Conservation (phyloP, 2,888 invertebrate genomes). For the Dicranocentrus wangi region DNA sequence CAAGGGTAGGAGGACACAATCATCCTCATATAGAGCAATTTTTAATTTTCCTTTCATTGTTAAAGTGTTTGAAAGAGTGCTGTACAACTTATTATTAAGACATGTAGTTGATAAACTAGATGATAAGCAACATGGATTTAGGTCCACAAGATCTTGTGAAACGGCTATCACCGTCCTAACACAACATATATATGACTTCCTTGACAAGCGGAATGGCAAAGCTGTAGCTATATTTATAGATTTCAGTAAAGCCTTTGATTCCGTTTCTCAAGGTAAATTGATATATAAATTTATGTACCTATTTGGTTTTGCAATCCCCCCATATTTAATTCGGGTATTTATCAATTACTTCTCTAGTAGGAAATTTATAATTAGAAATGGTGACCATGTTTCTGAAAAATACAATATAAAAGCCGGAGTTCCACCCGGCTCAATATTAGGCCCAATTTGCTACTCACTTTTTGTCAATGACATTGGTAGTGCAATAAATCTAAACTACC, state of each 20-base stretch:
- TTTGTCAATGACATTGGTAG: constrained; percentile 26
- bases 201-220: constrained; percentile 35
- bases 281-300: constrained; percentile 38
- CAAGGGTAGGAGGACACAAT: constrained; percentile 20
- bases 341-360: constrained; percentile 33
- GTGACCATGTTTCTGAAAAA: constrained; percentile 8
- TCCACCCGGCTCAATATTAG: constrained; percentile 31
- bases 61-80: constrained; percentile 51
- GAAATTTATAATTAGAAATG: constrained; percentile 35
- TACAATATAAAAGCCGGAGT: constrained; percentile 36
- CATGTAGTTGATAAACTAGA: too few species aligned
- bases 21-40: constrained; percentile 40
- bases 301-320: neutral
- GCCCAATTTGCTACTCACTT: constrained; percentile 12
- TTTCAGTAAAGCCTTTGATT: constrained; percentile 55
- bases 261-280: neutral
- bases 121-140: constrained; percentile 61
- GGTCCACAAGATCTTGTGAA: constrained; percentile 37
- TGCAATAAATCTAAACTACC: constrained; percentile 2
- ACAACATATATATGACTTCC: constrained; percentile 34
- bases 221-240: constrained; percentile 45
- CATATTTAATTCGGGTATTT: constrained; percentile 31
- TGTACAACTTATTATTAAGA: too few species aligned
- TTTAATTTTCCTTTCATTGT: constrained; percentile 36
- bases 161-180: constrained; percentile 41